Evolutionary conservation across 2,888 invertebrate genomes (phyloP).

Genomic region (Agonopterix subpropinquella): DNA sequence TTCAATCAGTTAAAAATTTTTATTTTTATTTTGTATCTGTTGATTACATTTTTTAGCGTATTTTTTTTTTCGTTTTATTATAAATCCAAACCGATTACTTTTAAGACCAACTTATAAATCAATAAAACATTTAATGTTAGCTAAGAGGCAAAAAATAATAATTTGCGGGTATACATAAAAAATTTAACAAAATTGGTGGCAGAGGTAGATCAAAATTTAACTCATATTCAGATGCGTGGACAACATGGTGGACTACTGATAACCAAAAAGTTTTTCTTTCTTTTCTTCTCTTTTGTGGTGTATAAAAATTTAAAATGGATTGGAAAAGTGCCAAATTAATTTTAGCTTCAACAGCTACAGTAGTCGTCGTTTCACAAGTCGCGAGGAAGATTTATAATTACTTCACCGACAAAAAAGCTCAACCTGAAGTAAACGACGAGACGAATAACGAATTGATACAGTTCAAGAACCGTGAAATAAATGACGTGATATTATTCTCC

Average conservation of each 20-base stretch:
- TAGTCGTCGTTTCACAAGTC: conserved; percentile 56
- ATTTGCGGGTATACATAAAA: not conserved
- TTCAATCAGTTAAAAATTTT: no score
- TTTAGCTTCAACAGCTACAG: conserved; percentile 59
- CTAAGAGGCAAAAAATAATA: no score
- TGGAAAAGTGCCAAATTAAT: conserved; percentile 63
- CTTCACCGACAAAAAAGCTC: conserved; percentile 29
- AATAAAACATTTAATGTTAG: no score
- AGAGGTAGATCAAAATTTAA: conserved; percentile 26
- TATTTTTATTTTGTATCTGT: no score
- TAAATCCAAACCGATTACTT: no score
- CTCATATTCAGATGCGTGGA: conserved; percentile 47
- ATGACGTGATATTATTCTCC: conserved; percentile 68
- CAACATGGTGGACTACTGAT: conserved; percentile 53
- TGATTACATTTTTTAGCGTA: no score
- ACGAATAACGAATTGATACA: conserved; percentile 42
- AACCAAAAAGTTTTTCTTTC: conserved; percentile 7
- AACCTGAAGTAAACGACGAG: conserved; percentile 35
- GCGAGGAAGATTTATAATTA: conserved; percentile 55
- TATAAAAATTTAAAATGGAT: conserved; percentile 37
- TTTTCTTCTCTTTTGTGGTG: conserved; percentile 18
- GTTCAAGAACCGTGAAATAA: conserved; percentile 58
- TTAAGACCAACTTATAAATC: no score
- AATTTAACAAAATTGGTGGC: conserved; percentile 13
- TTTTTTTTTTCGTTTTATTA: no score